Conservation (phyloP, 2,113 vertebrate species). For the Anguilla japonica region DNA sequence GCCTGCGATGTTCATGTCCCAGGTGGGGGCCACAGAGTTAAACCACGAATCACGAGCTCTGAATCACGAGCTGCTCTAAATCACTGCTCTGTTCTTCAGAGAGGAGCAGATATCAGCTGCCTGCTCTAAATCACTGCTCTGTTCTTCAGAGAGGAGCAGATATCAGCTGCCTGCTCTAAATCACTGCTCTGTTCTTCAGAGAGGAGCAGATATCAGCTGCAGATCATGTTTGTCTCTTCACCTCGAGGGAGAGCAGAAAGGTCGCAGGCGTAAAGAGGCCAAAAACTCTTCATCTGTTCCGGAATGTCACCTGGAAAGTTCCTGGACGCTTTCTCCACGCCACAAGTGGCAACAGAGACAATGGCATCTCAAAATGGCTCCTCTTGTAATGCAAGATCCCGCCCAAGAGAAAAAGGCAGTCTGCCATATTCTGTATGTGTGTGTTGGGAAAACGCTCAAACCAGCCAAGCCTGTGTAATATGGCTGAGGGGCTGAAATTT, state of each 20-base stretch:
- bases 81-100: conserved; percentile 51
- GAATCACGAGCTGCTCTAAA: too few species aligned
- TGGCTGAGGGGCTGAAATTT: not conserved
- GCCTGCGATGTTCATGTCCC: conserved; percentile 49
- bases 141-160: conserved; percentile 53
- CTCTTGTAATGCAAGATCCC: not conserved
- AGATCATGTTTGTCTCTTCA: not conserved
- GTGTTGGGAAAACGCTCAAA: not conserved
- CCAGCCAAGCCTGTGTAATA: not conserved
- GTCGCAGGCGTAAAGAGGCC: not conserved
- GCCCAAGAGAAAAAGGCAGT: not conserved
- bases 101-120: conserved; percentile 42
- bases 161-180: too few species aligned
- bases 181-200: conserved; percentile 57
- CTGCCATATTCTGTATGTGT: not conserved
- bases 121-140: conserved; percentile 35
- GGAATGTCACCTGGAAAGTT: conserved; percentile 56
- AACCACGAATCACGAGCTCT: conserved; percentile 46
- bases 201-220: conserved; percentile 42
- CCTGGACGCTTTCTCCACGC: conserved; percentile 38
- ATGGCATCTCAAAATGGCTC: not conserved
- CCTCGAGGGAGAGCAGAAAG: not conserved
- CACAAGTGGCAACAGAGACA: conserved; percentile 38
- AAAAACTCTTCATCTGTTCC: conserved; percentile 54
- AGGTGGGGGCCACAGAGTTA: conserved; percentile 50